These are phyloP conservation scores for Arnoldichthys spilopterus DNA, from an alignment of 2,797 vertebrate species.

Conservation along the genomic window DNA sequence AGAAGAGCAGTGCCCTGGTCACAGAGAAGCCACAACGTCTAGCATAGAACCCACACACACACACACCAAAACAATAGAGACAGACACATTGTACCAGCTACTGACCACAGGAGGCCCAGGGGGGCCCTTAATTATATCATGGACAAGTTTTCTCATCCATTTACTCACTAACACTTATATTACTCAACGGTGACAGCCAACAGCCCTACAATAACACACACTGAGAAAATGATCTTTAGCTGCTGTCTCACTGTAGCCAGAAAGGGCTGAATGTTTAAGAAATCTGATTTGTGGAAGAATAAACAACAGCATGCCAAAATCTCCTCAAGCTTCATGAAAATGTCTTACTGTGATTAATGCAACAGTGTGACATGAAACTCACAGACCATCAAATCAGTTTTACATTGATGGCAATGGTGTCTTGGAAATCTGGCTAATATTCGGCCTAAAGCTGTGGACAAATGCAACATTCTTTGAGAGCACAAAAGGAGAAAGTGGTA, in stretches of 20 bases:
- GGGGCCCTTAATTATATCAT: constrained; percentile 35
- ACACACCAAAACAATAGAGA: constrained; percentile 35
- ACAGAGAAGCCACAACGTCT: constrained; percentile 10
- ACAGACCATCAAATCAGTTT: constrained; percentile 1
- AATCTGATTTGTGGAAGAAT: background rate
- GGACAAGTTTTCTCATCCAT: constrained; percentile 15
- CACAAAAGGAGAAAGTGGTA: background rate
- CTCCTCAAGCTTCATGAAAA: constrained; percentile 19
- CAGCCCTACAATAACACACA: background rate
- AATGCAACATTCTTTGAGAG: background rate
- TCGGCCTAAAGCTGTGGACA: no score
- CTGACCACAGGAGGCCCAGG: constrained; percentile 27
- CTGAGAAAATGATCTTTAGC: background rate
- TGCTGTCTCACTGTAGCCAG: background rate
- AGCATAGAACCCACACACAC: constrained; percentile 23
- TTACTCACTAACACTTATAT: constrained; percentile 16
- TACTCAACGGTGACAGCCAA: constrained; percentile 1
- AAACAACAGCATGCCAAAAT: background rate
- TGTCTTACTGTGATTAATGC: constrained; percentile 18
- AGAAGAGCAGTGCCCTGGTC: constrained; percentile 26
- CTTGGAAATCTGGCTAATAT: constrained; percentile 4
- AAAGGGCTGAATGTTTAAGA: background rate
- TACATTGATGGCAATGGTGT: background rate
- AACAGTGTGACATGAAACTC: background rate
- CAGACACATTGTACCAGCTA: constrained; percentile 10